A percentile compares a stretch with the other conserved stretches of the same genome.
Evolutionary conservation across 92 coral and sea anemone species (phyloP).

Genomic region (Porites lobata): DNA sequence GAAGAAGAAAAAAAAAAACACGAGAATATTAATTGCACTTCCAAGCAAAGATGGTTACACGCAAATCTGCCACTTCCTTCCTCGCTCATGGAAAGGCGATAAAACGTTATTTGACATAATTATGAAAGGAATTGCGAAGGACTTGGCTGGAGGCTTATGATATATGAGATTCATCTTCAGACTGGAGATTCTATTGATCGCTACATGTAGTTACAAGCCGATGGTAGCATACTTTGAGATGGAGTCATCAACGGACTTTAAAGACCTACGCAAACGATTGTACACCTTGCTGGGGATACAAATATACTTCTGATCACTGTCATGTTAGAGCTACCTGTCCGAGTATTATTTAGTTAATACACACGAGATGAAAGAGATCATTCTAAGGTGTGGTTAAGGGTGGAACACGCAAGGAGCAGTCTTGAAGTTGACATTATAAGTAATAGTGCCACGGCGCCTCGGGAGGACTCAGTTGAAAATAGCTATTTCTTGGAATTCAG

Average conservation of each 20-base stretch:
- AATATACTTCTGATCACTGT: too few relatives aligned
- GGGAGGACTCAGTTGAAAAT: too few relatives aligned
- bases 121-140: constrained; percentile 28
- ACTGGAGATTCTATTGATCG: constrained; percentile 45
- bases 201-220: constrained; percentile 30
- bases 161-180: constrained; percentile 56
- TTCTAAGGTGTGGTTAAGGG: too few relatives aligned
- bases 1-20: too few relatives aligned
- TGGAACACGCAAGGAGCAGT: too few relatives aligned
- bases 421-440: too few relatives aligned
- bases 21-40: too few relatives aligned
- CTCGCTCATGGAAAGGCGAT: constrained; percentile 74
- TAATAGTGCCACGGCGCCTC: too few relatives aligned
- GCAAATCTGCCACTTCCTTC: constrained; percentile 77
- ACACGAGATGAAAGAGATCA: too few relatives aligned
- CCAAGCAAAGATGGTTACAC: constrained; percentile 58
- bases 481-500: too few relatives aligned
- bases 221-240: neutral
- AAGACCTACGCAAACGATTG: neutral
- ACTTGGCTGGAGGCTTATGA: constrained; percentile 74
- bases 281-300: neutral
- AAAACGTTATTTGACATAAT: constrained; percentile 56
- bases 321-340: too few relatives aligned
- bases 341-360: too few relatives aligned
- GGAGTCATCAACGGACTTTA: neutral